Conservation (phyloP, 2,113 vertebrate genomes). For the Pteropus alecto region DNA sequence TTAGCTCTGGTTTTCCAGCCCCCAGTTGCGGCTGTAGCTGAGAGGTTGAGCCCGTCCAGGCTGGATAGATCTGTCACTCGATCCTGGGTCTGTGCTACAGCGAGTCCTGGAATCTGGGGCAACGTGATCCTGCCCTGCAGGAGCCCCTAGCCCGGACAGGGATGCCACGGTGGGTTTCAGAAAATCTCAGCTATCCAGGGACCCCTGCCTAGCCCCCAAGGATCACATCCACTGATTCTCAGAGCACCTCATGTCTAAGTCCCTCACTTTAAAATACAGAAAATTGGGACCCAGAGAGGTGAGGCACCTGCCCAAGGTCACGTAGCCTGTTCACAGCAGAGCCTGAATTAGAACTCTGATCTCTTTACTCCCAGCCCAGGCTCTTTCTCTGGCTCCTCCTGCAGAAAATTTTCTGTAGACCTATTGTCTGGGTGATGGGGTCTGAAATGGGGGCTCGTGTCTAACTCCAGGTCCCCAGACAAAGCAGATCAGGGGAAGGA, state of each 20-base stretch:
- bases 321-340: background rate
- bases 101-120: slow-evolving; percentile 88
- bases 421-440: background rate
- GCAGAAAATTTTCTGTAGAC: background rate
- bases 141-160: slow-evolving; percentile 76
- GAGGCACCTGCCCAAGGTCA: slow-evolving; percentile 4
- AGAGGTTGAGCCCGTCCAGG: slow-evolving; percentile 82
- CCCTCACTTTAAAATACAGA: background rate
- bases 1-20: slow-evolving; percentile 89
- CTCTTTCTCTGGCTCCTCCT: background rate
- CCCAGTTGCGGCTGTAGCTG: slow-evolving; percentile 79
- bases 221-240: background rate
- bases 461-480: background rate
- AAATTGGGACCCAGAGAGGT: background rate
- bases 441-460: background rate
- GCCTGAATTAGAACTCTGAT: background rate
- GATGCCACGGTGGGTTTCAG: slow-evolving; percentile 82
- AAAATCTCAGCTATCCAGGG: slow-evolving; percentile 79
- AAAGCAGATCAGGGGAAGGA: background rate
- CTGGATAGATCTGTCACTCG: slow-evolving; percentile 90
- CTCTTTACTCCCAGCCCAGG: background rate
- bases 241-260: background rate
- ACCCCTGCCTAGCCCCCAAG: slow-evolving; percentile 12
- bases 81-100: slow-evolving; percentile 85
- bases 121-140: slow-evolving; percentile 85